Base-by-base conservation (phyloP, 2,888 invertebrate species). In the Andrena dorsata region DNA sequence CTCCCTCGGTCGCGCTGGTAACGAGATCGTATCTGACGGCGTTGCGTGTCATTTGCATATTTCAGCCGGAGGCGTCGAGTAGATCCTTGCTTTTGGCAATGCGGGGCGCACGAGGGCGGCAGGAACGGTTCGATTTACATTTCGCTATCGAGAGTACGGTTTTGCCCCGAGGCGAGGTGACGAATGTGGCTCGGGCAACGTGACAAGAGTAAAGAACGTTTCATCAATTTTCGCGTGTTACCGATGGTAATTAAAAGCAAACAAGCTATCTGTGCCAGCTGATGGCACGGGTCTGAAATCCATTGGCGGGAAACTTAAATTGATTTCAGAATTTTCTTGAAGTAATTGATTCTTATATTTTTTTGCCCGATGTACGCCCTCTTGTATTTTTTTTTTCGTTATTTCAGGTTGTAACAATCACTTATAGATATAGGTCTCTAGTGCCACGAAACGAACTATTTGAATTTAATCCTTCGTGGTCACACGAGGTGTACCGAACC, bases 11-110 rank as follows among this genome's bases (percentile, higher is more conserved):
- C 78, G 70, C 75, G 78, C 66, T 83, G 84, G 89, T 90, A 91
- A 91, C 90, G 88, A 90, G 91, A 91, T 91, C 89, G 86, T 91
- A 91, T 91, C 89, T 84, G 86, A 88, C 88, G 86, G 87, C 86
- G 88, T 86, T 89, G 88, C 89, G 90, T 92, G 91, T 90, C 92
- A 92, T 92, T 92, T 92, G 90, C 92, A 92, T 92, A 92, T 91
- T 89, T 90, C 88, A 90, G 90, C 92, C 87, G 80, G 78, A 86
- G 91, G 92, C 90, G 83, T 86, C 81, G 86, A 65, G 69, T 73
- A 69, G 90, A 87, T 89, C 88, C 90, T 90, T 85, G 90, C 90
- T 90, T 88, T 86, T 83, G 87, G 87, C 86, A 83, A 86, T 87
- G 68, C 84, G 78, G 71, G 86, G 84, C 85, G 81, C 73, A 61